phyloP scores from a whole-genome alignment of 1,140 invertebrate genomes.

The Nephotettix cincticeps region DNA sequence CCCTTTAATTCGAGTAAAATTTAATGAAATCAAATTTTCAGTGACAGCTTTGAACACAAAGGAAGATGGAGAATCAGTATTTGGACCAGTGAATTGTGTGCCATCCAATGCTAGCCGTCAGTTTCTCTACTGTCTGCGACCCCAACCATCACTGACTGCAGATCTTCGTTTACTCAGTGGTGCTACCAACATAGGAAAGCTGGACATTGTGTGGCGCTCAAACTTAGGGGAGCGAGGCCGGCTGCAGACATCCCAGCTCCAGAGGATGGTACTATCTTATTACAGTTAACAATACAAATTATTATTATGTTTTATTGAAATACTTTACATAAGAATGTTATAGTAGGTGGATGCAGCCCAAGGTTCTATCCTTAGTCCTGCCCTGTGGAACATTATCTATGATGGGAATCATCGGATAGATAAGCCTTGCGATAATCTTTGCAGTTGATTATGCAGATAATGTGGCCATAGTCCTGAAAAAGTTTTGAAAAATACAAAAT shows the following conservation, averaged over 20 bases:
- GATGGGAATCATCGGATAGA: too few relatives aligned
- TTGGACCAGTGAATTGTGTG: slow-evolving; percentile 81
- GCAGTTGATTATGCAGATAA: too few relatives aligned
- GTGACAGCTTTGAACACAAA: slow-evolving; percentile 66
- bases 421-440: too few relatives aligned
- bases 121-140: slow-evolving; percentile 90
- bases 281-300: too few relatives aligned
- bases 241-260: slow-evolving; percentile 92
- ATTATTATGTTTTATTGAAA: too few relatives aligned
- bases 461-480: too few relatives aligned
- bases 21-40: slow-evolving; percentile 38
- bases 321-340: too few relatives aligned
- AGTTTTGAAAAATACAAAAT: too few relatives aligned
- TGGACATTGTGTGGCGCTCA: slow-evolving; percentile 97
- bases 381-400: too few relatives aligned
- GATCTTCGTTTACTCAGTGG: slow-evolving; percentile 75
- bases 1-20: not conserved
- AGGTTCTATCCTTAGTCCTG: not conserved
- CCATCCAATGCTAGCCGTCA: slow-evolving; percentile 79
- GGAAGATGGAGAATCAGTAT: slow-evolving; percentile 67
- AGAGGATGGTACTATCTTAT: slow-evolving; percentile 82
- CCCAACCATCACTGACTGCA: slow-evolving; percentile 67
- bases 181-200: slow-evolving; percentile 90
- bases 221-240: slow-evolving; percentile 93
- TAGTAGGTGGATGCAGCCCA: not conserved